Base-by-base conservation (phyloP, 2,113 vertebrate species). In the Catharus fuscescens region DNA sequence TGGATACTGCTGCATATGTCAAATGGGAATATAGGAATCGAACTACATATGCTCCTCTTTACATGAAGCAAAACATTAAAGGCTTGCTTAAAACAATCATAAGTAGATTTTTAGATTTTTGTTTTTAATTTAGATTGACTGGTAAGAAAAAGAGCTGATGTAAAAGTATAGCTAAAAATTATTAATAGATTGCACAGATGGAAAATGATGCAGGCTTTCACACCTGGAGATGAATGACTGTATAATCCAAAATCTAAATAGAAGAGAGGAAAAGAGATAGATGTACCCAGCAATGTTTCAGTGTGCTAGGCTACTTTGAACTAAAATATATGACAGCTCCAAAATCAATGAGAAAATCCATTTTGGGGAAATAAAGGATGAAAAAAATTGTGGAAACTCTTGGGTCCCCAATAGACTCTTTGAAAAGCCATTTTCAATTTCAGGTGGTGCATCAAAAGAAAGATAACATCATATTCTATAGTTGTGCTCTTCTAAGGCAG, bases 291-390 rank as follows among this genome's bases (percentile, higher is more conserved):
- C 53, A 91, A 26, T 5, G 0, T 87, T 89, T 91, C 50, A 34
- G 28, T 85, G 50, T 76, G 65, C 61, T 59, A 62, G 66, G 70
- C 32, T 69, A 29, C 65, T 85, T 32, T 79, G 84, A 91, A 67
- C 36, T 76, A 57, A 80, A 91, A 81, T 45, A 7, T 92, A 48
- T 24, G 44, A 66, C 67, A 54, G 48, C 40, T 87, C n/a, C 65
- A 89, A 81, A 84, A 96, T 95, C 77, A 95, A 89, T 88, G 84
- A 56, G 28, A 69, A 94, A 93, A 91, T 85, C 65, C 42, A 92
- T 94, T 93, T 62, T 21, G 26, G 82, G 34, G 31, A 92, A 90
- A 93, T 45, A 92, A 90, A 83, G 64, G 45, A 54, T 80, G 38
- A 78, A 88, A 90, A 95, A 85, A 50, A 88, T 4, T 4, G 64